Evolutionary conservation across 1,140 invertebrate species (phyloP).

Genomic region (Drosophila parvula): DNA sequence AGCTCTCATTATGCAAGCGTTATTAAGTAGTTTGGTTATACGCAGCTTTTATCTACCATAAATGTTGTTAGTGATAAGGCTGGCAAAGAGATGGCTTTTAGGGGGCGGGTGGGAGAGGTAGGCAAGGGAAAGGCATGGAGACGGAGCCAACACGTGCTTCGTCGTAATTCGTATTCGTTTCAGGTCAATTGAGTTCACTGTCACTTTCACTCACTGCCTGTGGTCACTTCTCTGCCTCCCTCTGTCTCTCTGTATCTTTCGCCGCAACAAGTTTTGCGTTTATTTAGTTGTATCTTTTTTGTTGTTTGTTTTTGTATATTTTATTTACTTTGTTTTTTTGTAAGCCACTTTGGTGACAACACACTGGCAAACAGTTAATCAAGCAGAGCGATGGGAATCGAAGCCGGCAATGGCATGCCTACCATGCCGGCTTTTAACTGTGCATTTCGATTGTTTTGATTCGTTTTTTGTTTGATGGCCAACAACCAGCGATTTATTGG

Average conservation of each 20-base stretch:
- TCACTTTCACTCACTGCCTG: constrained; percentile 67
- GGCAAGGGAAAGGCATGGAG: not conserved
- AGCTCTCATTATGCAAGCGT: constrained; percentile 12
- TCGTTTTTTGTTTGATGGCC: constrained; percentile 49
- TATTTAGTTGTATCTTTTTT: constrained; percentile 18
- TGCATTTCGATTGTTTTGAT: constrained; percentile 56
- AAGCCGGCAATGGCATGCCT: constrained; percentile 16
- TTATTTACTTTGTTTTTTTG: constrained; percentile 18
- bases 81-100: not conserved
- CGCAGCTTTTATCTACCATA: constrained; percentile 25
- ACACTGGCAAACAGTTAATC: constrained; percentile 37
- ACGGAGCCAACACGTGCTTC: constrained; percentile 35
- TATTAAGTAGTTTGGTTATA: constrained; percentile 20
- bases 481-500: constrained; percentile 43
- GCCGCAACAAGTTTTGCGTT: constrained; percentile 28
- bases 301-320: too few relatives aligned
- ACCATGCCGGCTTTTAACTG: constrained; percentile 61
- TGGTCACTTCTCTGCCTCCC: not conserved
- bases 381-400: constrained; percentile 8
- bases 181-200: constrained; percentile 79
- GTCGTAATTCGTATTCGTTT: constrained; percentile 30
- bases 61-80: constrained; percentile 12
- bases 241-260: not conserved
- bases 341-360: constrained; percentile 50
- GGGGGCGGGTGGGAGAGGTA: too few relatives aligned